A percentile compares a stretch with the other conserved stretches of the same genome.
Conservation (phyloP, 2,797 vertebrate species). For the Pipistrellus pygmaeus region DNA sequence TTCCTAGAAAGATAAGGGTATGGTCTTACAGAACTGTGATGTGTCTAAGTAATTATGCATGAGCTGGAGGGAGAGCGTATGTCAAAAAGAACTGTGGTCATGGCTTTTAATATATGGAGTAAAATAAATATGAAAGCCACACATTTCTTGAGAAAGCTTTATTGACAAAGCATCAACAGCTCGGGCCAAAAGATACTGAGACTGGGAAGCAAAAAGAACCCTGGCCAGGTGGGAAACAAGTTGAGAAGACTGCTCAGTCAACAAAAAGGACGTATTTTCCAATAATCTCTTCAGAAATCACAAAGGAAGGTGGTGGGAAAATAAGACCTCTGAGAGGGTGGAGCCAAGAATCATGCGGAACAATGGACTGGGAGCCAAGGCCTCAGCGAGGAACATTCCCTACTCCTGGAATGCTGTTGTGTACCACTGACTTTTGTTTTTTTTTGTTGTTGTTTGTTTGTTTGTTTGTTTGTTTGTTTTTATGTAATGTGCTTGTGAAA, state of each 20-base stretch:
- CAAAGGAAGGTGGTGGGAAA: neutral
- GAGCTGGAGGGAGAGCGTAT: neutral
- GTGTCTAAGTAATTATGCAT: neutral
- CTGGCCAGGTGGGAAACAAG: neutral
- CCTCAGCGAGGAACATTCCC: no score
- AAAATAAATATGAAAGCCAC: neutral
- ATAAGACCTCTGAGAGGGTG: neutral
- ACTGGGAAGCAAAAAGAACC: neutral
- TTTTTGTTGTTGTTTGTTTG: no score
- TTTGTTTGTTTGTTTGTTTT: neutral
- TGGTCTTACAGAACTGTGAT: neutral
- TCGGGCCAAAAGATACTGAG: neutral
- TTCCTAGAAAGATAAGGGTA: neutral
- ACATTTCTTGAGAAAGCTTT: neutral
- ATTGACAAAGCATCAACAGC: neutral
- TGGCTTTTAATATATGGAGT: neutral
- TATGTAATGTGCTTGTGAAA: neutral
- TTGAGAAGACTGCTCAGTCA: neutral
- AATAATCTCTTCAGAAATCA: neutral
- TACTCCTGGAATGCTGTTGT: neutral
- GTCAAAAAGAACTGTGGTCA: no score
- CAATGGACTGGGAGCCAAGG: neutral
- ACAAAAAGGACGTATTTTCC: neutral
- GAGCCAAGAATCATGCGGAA: neutral
- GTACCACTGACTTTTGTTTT: neutral